phyloP scores from a whole-genome alignment of 2,113 vertebrate species.

The Pelecanoides urinatrix region DNA sequence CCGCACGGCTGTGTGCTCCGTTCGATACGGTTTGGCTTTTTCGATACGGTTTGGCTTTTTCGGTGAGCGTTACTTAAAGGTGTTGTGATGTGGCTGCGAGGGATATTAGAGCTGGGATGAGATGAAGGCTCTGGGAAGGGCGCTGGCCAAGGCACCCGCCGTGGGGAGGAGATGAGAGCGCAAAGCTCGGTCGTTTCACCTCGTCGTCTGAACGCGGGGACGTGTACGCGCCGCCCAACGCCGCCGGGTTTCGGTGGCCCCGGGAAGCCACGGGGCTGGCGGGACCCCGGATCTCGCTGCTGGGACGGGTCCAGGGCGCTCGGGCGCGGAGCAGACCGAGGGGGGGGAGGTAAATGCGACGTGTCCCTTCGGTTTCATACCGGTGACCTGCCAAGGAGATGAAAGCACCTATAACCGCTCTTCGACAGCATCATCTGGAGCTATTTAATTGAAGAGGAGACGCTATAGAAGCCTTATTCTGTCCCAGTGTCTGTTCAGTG shows the following conservation, averaged over 20 bases:
- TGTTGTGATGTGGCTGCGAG: not conserved
- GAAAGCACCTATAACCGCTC: fast-evolving
- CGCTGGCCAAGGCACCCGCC: not conserved
- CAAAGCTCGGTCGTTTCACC: not conserved
- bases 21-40: not conserved
- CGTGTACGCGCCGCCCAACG: fast-evolving
- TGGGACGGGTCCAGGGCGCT: not conserved
- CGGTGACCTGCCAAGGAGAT: not conserved
- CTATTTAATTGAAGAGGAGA: not conserved
- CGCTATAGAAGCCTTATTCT: too few species aligned
- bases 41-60: not conserved
- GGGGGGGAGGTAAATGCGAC: fast-evolving
- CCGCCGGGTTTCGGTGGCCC: not conserved
- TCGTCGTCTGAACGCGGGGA: fast-evolving
- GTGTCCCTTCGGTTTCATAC: fast-evolving
- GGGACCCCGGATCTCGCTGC: fast-evolving
- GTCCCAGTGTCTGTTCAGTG: not conserved
- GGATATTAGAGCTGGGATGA: not conserved
- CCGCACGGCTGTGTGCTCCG: fast-evolving
- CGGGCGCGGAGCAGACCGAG: fast-evolving
- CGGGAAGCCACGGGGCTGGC: not conserved
- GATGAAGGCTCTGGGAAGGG: not conserved
- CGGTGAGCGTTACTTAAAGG: too few species aligned
- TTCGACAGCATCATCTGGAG: not conserved
- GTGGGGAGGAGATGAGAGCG: not conserved